A percentile compares a stretch with the other conserved stretches of the same genome.
phyloP scores from a whole-genome alignment of 2,888 invertebrate genomes.

The Tetragonisca angustula region DNA sequence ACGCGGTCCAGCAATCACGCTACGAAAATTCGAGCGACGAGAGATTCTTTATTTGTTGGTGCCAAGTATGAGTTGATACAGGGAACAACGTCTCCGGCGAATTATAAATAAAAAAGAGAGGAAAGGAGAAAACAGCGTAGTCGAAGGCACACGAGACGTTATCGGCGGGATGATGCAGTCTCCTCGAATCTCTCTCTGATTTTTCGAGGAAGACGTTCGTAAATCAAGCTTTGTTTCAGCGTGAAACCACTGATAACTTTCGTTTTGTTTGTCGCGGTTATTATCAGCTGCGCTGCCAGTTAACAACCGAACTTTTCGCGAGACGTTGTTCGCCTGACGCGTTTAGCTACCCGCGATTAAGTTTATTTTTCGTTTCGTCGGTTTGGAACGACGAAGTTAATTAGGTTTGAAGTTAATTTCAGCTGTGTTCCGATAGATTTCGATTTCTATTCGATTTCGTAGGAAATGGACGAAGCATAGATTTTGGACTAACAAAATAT shows the following conservation, averaged over 20 bases:
- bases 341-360: neutral
- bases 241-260: constrained; percentile 40
- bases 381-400: neutral
- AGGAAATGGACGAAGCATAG: too few relatives aligned
- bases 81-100: constrained; percentile 19
- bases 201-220: constrained; percentile 32
- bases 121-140: neutral
- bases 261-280: constrained; percentile 28
- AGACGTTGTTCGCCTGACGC: too few relatives aligned
- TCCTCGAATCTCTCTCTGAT: too few relatives aligned
- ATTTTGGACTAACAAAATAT: too few relatives aligned
- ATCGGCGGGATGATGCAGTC: constrained; percentile 18
- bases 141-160: constrained; percentile 17
- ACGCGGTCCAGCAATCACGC: neutral
- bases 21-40: neutral
- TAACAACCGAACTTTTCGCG: constrained; percentile 33
- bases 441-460: neutral
- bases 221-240: constrained; percentile 49
- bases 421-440: neutral
- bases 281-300: constrained; percentile 40
- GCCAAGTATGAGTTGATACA: neutral
- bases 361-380: neutral
- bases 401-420: neutral
- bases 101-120: constrained; percentile 34
- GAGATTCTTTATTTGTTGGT: constrained; percentile 28